Conservation (phyloP, 2,113 vertebrate species). For the Turnix velox region DNA sequence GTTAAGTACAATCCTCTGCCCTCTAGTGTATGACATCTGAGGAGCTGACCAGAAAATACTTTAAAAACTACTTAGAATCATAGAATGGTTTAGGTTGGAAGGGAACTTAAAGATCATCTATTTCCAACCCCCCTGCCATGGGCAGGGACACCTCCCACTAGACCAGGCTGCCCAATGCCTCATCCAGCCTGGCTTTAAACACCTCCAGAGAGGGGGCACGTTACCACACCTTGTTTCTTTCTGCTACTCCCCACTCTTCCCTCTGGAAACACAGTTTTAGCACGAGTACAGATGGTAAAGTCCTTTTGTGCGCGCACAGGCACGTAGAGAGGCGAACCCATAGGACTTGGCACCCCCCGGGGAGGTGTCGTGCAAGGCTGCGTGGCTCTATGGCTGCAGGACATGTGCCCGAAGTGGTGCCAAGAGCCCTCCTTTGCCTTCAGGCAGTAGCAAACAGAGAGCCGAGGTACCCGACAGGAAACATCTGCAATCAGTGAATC, state of each 20-base stretch:
- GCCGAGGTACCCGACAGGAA: slow-evolving; percentile 36
- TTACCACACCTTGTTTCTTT: not conserved
- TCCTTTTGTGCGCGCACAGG: not conserved
- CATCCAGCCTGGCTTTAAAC: no score
- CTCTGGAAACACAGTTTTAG: not conserved
- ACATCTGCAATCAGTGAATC: slow-evolving; percentile 58
- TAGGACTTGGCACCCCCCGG: not conserved
- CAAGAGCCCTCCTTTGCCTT: not conserved
- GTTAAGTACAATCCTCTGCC: not conserved
- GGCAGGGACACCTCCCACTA: no score
- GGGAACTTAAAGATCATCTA: no score
- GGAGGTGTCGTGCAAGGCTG: not conserved
- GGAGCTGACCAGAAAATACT: not conserved
- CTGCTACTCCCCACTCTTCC: not conserved
- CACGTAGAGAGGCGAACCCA: not conserved
- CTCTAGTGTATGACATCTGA: not conserved
- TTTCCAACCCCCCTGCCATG: no score
- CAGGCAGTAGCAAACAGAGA: not conserved
- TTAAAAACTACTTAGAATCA: not conserved
- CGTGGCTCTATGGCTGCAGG: not conserved
- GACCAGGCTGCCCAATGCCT: no score
- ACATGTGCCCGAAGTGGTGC: slow-evolving; percentile 11
- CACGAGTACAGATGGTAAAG: not conserved
- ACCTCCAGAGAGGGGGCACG: not conserved
- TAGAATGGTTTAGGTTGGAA: no score